These are phyloP conservation scores for Drosophila formosana DNA, from an alignment of 2,888 invertebrate genomes.

Conservation along the genomic window DNA sequence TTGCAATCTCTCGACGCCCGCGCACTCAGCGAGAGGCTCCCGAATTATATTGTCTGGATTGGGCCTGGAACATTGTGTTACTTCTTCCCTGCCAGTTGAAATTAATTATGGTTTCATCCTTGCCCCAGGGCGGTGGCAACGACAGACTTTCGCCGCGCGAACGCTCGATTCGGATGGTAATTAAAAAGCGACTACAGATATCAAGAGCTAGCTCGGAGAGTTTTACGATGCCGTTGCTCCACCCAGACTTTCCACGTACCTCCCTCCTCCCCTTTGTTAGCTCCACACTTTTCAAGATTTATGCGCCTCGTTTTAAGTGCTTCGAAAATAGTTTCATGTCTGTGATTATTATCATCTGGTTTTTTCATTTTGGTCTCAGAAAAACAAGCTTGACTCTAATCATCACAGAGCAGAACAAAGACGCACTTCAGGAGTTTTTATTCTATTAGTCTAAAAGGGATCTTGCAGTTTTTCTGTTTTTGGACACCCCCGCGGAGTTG, in stretches of 20 bases:
- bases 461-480: conserved; percentile 40
- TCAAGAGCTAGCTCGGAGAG: conserved; percentile 48
- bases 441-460: conserved; percentile 27
- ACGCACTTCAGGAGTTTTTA: conserved; percentile 26
- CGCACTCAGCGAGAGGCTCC: conserved; percentile 31
- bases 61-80: background rate
- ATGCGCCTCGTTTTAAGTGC: conserved; percentile 70
- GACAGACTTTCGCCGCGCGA: conserved; percentile 63
- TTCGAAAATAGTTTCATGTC: conserved; percentile 73
- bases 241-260: background rate
- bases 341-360: conserved; percentile 68
- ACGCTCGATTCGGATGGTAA: conserved; percentile 28
- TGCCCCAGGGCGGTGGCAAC: conserved; percentile 17
- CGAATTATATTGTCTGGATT: conserved; percentile 3
- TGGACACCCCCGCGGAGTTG: conserved; percentile 59
- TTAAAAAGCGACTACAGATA: conserved; percentile 49
- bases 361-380: conserved; percentile 1
- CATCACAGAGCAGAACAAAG: conserved; percentile 25
- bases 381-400: conserved; percentile 44
- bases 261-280: conserved; percentile 14
- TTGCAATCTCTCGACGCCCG: conserved; percentile 43
- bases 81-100: conserved; percentile 27
- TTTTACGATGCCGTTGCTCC: conserved; percentile 56
- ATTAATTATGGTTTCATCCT: conserved; percentile 67
- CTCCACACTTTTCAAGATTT: conserved; percentile 62